Conservation (phyloP, 2,888 invertebrate species). For the Eristalis pertinax region DNA sequence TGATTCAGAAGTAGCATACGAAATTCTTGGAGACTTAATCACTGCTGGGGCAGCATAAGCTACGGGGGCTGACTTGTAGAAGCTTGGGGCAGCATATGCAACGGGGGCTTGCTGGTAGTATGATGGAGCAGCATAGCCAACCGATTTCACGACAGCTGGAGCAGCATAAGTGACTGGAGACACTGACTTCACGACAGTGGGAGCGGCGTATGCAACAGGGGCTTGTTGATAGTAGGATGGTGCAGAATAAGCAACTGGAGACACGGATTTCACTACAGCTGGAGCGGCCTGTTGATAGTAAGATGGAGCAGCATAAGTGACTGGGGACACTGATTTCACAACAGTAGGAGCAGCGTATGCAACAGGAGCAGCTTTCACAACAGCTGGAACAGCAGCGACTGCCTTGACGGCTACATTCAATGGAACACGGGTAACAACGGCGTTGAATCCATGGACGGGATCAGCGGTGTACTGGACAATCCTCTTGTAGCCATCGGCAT, state of each 20-base stretch:
- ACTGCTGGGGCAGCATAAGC: slow-evolving; percentile 61
- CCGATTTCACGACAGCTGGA: slow-evolving; percentile 34
- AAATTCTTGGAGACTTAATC: slow-evolving; percentile 30
- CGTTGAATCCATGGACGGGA: slow-evolving; percentile 74
- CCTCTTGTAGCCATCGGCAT: slow-evolving; percentile 74
- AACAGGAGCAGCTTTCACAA: slow-evolving; percentile 50
- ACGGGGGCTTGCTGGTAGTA: slow-evolving; percentile 11
- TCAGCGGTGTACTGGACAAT: slow-evolving; percentile 74
- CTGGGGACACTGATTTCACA: slow-evolving; percentile 73
- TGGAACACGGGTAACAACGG: slow-evolving; percentile 72
- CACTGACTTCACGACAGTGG: slow-evolving; percentile 44
- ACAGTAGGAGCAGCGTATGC: slow-evolving; percentile 45
- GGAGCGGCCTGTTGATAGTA: no score
- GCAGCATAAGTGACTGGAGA: slow-evolving; percentile 42
- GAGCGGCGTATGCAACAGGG: slow-evolving; percentile 50
- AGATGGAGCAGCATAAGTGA: slow-evolving; percentile 64
- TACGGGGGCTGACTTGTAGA: slow-evolving; percentile 56
- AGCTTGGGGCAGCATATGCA: slow-evolving; percentile 19
- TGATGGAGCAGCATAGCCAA: slow-evolving; percentile 49
- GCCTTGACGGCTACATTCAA: slow-evolving; percentile 55
- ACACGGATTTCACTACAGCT: slow-evolving; percentile 28
- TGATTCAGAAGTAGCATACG: slow-evolving; percentile 4
- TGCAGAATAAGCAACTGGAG: slow-evolving; percentile 35
- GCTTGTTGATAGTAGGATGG: slow-evolving; percentile 26
- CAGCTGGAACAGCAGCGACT: slow-evolving; percentile 8